phyloP scores from a whole-genome alignment of 64 coral and sea anemone genomes.

The Orbicella faveolata region DNA sequence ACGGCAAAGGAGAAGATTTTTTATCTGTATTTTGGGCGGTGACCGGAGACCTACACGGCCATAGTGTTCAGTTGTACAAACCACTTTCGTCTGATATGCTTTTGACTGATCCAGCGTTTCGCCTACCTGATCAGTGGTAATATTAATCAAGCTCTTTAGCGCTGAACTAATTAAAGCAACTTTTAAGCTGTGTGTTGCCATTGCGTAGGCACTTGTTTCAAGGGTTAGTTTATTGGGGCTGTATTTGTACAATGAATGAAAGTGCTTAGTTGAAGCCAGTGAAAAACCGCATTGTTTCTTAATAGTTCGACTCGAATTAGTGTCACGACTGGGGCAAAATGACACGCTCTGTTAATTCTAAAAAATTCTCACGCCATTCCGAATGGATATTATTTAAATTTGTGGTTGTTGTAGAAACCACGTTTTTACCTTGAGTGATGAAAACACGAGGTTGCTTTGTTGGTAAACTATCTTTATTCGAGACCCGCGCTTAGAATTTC shows the following conservation, averaged over 20 bases:
- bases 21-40: not conserved
- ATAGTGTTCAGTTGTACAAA: no score
- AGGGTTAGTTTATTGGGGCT: not conserved
- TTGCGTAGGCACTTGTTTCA: not conserved
- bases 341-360: not conserved
- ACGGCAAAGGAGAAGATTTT: not conserved
- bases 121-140: no score
- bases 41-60: no score
- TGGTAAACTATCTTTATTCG: not conserved
- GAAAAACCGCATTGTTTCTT: not conserved
- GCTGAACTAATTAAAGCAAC: not conserved
- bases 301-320: conserved; percentile 26
- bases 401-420: not conserved
- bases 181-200: not conserved
- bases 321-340: not conserved
- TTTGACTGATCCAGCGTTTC: no score
- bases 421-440: not conserved
- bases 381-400: conserved; percentile 8
- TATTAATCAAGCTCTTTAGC: no score
- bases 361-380: not conserved
- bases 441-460: not conserved
- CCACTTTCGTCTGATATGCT: no score
- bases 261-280: not conserved
- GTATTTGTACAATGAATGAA: not conserved
- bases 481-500: not conserved